These are phyloP conservation scores for Chinchilla lanigera DNA, from an alignment of 2,113 vertebrate genomes.

Conservation along the genomic window DNA sequence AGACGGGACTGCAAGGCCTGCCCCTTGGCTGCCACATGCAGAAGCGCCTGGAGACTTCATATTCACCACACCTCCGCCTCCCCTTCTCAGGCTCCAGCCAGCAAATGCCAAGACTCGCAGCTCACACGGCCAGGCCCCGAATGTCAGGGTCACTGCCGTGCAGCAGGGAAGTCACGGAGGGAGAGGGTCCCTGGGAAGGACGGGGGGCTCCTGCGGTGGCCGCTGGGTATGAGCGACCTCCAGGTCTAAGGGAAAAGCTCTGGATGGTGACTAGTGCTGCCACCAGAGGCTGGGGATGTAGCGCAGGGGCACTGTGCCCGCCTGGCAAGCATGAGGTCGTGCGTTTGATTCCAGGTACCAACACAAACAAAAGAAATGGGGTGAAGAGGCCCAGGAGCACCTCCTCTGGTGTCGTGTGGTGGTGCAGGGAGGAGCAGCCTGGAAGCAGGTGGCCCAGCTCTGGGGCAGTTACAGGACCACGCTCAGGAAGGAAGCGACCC, in stretches of 20 bases:
- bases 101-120: neutral
- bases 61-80: neutral
- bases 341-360: too few species aligned
- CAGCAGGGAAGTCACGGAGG: fast-evolving
- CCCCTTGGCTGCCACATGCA: fast-evolving
- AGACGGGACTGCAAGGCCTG: neutral
- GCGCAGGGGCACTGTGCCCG: too few species aligned
- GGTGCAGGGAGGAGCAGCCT: neutral
- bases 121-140: neutral
- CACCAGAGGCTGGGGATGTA: too few species aligned
- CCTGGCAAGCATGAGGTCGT: too few species aligned
- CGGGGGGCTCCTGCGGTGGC: fast-evolving
- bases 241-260: neutral
- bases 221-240: fast-evolving
- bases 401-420: neutral
- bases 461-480: neutral
- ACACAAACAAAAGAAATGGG: too few species aligned
- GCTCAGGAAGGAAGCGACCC: neutral
- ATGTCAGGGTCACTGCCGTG: neutral
- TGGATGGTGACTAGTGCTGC: fast-evolving
- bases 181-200: fast-evolving
- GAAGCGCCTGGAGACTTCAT: neutral
- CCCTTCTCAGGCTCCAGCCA: neutral
- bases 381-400: fast-evolving
- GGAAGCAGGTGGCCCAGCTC: fast-evolving